Base-by-base conservation (phyloP, 2,797 vertebrate species). In the Anableps anableps region DNA sequence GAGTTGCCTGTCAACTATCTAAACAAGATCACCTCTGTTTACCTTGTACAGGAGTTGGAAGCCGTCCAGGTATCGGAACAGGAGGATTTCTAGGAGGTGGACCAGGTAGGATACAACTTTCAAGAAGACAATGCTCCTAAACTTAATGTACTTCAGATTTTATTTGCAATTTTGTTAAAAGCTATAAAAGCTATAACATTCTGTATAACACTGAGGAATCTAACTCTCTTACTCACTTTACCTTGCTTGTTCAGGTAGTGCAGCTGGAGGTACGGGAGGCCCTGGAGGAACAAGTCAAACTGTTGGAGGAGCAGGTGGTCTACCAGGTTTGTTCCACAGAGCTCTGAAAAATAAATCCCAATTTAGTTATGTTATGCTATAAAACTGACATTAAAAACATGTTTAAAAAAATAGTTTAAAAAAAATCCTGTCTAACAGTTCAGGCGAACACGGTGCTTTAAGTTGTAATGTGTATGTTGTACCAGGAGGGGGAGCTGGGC, bases 401-500 rank as follows among this genome's bases (percentile, higher is more conserved):
- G 43, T 43, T 43, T 43, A n/a, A n/a, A n/a, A n/a, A n/a, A n/a
- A n/a, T n/a, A n/a, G n/a, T n/a, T n/a, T n/a, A 8, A 72, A 26
- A 48, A 48, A 4, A 62, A 2, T 8, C 23, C 50, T 79, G 26
- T 11, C 38, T 26, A 5, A 16, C 29, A 7, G 38, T 43, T 64
- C n/a, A 62, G 36, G n/a, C 6, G n/a, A 60, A 5, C n/a, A 41
- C 5, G 70, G 55, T 23, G n/a, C n/a, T 60, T 23, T 34, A 72
- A 48, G 23, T 41, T 86, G 82, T 81, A 92, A 93, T 90, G 75
- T 81, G 38, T 47, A 9, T 0, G 31, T 78, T 85, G 6, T 74
- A 88, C 83, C 85, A 89, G 79, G 83, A 96, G 94, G 95, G 41
- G 91, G 89, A 26, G 90, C 66, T 76, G 90, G 87, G 7, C 91